Conservation (phyloP, 2,888 invertebrate genomes). For the Chamaedrilus cognettii region DNA sequence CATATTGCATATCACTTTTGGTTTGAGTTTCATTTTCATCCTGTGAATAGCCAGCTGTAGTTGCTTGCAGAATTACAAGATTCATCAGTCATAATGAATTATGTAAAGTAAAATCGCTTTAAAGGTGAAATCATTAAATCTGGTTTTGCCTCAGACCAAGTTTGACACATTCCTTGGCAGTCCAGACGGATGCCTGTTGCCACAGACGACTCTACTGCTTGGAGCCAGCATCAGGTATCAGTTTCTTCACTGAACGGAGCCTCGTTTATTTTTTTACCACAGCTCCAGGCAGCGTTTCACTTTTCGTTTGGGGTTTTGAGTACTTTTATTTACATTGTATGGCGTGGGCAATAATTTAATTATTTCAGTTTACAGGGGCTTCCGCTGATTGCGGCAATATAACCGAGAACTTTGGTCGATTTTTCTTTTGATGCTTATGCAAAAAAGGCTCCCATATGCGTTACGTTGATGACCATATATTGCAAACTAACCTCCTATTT, state of each 20-base stretch:
- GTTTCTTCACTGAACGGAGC: too few species aligned
- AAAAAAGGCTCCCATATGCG: too few species aligned
- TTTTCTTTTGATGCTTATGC: too few species aligned
- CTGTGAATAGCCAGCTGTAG: too few species aligned
- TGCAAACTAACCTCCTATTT: too few species aligned
- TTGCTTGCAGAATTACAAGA: too few species aligned
- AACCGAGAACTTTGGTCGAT: too few species aligned
- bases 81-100: neutral
- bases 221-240: conserved; percentile 67
- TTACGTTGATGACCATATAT: too few species aligned
- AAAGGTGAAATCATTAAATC: neutral
- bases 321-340: neutral
- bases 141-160: too few species aligned
- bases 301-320: neutral
- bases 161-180: conserved; percentile 83
- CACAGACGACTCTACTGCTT: conserved; percentile 82
- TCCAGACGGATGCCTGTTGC: conserved; percentile 80
- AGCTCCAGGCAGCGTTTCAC: neutral
- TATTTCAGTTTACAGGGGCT: too few species aligned
- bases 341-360: neutral
- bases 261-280: neutral
- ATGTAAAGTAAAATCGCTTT: neutral
- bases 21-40: neutral
- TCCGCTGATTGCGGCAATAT: too few species aligned
- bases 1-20: too few species aligned